phyloP scores from a whole-genome alignment of 2,888 invertebrate genomes.

The Dynastes grantii region DNA sequence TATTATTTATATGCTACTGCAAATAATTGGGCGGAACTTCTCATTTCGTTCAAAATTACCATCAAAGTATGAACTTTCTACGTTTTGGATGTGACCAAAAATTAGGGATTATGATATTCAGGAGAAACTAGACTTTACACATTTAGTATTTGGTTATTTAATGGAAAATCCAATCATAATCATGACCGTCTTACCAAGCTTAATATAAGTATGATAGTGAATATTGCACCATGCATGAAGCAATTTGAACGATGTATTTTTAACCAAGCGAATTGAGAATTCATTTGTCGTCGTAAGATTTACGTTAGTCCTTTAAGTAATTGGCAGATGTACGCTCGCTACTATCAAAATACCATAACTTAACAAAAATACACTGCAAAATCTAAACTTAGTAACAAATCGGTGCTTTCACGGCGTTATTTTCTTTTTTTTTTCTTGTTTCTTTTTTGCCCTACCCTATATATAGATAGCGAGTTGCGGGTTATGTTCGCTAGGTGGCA shows the following conservation, averaged over 20 bases:
- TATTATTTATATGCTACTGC: no score
- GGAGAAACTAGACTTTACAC: no score
- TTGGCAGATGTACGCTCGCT: conserved; percentile 12
- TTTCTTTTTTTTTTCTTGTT: background rate
- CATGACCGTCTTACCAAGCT: no score
- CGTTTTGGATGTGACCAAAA: no score
- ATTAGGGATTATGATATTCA: no score
- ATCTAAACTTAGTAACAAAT: conserved; percentile 11
- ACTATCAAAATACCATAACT: conserved; percentile 4
- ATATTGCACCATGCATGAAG: no score
- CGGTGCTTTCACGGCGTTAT: conserved; percentile 15
- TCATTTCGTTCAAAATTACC: no score
- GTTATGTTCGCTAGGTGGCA: conserved; percentile 61
- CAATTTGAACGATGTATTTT: conserved; percentile 3
- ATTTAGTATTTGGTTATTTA: no score
- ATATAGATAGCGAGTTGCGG: conserved; percentile 40
- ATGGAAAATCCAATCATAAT: no score
- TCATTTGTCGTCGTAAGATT: background rate
- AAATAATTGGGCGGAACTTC: no score
- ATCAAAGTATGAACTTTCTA: no score
- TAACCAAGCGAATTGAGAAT: conserved; percentile 2
- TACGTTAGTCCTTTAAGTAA: background rate
- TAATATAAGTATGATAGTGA: no score
- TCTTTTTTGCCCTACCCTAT: conserved; percentile 12
- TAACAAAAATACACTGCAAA: conserved; percentile 2